Conservation (phyloP, 2,888 invertebrate genomes). For the Cataglyphis livida region DNA sequence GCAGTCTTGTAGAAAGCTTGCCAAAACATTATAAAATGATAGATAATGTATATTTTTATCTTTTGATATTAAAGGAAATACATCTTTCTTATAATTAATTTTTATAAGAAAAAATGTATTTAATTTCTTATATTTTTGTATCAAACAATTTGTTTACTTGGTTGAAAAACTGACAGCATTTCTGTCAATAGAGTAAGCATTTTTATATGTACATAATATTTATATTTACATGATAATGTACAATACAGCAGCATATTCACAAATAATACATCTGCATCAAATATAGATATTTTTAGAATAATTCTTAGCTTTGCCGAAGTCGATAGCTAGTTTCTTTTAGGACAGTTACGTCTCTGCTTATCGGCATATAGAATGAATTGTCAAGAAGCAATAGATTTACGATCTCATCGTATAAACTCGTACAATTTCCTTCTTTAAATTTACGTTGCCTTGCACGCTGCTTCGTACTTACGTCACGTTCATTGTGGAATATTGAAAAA, state of each 20-base stretch:
- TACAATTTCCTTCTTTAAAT: not conserved
- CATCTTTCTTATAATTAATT: not conserved
- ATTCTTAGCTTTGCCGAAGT: constrained; percentile 58
- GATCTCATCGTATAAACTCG: constrained; percentile 22
- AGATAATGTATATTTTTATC: not conserved
- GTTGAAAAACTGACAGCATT: not conserved
- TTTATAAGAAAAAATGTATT: not conserved
- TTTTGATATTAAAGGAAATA: not conserved
- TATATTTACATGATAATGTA: constrained; percentile 84
- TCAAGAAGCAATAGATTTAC: constrained; percentile 70
- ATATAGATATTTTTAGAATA: constrained; percentile 53
- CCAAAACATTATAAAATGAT: not conserved
- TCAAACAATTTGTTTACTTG: not conserved
- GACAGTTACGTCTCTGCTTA: constrained; percentile 75
- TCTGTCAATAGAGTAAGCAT: not conserved
- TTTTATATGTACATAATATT: constrained; percentile 71
- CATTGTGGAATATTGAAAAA: constrained; percentile 59
- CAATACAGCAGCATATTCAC: constrained; percentile 76
- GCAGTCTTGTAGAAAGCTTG: not conserved
- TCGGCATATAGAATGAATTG: constrained; percentile 71
- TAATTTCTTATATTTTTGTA: not conserved
- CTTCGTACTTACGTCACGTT: constrained; percentile 44
- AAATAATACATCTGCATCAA: constrained; percentile 61
- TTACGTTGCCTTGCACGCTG: constrained; percentile 33
- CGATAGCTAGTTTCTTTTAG: constrained; percentile 53